Percentiles rank a stretch among this genome's conserved stretches.
Conservation (phyloP, 2,797 vertebrate species). For the Australoheros facetus region DNA sequence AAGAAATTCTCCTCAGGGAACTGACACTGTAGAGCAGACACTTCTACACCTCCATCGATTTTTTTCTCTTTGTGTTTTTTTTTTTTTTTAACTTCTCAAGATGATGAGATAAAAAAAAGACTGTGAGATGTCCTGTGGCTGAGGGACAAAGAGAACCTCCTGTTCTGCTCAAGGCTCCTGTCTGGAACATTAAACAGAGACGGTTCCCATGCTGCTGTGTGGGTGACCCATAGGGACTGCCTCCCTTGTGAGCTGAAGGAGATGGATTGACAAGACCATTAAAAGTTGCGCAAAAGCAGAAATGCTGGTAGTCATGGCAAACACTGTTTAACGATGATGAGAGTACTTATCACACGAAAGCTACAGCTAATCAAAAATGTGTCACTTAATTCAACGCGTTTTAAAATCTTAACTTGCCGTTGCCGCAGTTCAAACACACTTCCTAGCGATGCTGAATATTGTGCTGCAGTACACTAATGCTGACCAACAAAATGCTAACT, state of each 20-base stretch:
- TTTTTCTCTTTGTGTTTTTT: slow-evolving; percentile 8
- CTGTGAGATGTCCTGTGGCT: slow-evolving; percentile 60
- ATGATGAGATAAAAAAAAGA: slow-evolving; percentile 53
- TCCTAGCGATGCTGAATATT: slow-evolving; percentile 46
- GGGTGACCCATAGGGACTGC: slow-evolving; percentile 57
- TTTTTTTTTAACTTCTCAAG: slow-evolving; percentile 24
- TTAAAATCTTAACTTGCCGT: neutral
- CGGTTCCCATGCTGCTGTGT: slow-evolving; percentile 59
- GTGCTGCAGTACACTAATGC: slow-evolving; percentile 64
- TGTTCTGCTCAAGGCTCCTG: slow-evolving; percentile 64
- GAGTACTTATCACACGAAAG: neutral
- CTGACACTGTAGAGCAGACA: slow-evolving; percentile 43
- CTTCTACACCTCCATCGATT: slow-evolving; percentile 64
- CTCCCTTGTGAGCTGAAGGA: slow-evolving; percentile 47
- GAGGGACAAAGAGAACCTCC: slow-evolving; percentile 66
- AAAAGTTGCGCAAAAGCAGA: slow-evolving; percentile 35
- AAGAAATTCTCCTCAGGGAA: slow-evolving; percentile 54
- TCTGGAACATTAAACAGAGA: slow-evolving; percentile 75
- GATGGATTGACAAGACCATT: slow-evolving; percentile 52
- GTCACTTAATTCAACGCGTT: slow-evolving; percentile 12
- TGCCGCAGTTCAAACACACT: slow-evolving; percentile 7
- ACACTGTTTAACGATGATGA: slow-evolving; percentile 25
- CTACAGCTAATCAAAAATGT: slow-evolving; percentile 1
- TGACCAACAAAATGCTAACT: slow-evolving; percentile 80
- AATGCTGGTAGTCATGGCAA: slow-evolving; percentile 28